Evolutionary conservation across 2,797 vertebrate species (phyloP), one percentile per base, ranked within the genome.

Genomic region (Sparus aurata): DNA sequence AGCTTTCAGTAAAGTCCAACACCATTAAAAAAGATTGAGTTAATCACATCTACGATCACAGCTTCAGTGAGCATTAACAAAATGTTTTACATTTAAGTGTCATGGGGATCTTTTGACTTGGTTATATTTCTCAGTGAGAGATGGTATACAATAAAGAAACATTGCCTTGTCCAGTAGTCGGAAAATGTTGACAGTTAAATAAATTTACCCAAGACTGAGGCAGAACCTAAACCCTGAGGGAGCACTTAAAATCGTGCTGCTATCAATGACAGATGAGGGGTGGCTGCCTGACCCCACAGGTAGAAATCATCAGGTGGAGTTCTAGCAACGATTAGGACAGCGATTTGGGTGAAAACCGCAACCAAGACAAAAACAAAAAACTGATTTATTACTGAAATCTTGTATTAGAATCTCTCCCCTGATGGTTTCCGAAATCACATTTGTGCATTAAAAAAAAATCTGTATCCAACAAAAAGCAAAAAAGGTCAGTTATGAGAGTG

Each of bases 161-260:
- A 13, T 8, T 17, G 53, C 8, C 59, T 58, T 46, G 46, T 61
- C 20, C 23, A 59, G 47, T 5, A 55, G 63, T 57, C 73, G 16
- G 71, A 57, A 79, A 61, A 57, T n/a, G 55, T 52, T 60, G 67
- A 83, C 46, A 41, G 68, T 17, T 74, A 22, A 69, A 79, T 22
- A 15, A 70, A 13, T 7, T 12, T 8, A 68, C 41, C 50, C 30
- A 27, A 34, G 60, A 78, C 30, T 0, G 1, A 55, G 45, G 54
- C 25, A 49, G 54, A 54, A 47, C 30, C 3, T 7, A 0, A 34
- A 45, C 34, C 59, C 38, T 3, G n/a, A 75, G 41, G 58, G 18
- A 76, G 25, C 46, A 77, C 61, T 73, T 69, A 41, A 65, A 52
- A 76, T 57, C 41, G 76, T 69, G 60, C 53, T 38, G 70, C 59